Conservation (phyloP, 2,888 invertebrate genomes). For the Chrysotoxum bicinctum region DNA sequence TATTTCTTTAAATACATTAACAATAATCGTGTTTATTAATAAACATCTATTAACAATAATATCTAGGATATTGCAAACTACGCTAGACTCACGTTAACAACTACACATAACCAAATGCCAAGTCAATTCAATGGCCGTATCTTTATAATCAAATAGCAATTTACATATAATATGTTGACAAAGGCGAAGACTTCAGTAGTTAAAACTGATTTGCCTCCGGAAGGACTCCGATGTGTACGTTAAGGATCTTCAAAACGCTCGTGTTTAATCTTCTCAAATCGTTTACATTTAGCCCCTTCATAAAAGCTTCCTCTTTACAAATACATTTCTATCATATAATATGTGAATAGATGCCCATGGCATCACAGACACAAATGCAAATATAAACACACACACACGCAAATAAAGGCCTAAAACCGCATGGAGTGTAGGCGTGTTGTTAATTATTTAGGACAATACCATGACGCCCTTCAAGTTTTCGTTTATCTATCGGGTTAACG, state of each 20-base stretch:
- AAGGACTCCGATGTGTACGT: constrained; percentile 39
- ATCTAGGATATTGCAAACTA: background rate
- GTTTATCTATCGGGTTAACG: constrained; percentile 39
- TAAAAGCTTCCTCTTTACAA: constrained; percentile 16
- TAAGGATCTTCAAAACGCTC: constrained; percentile 37
- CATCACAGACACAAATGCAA: background rate
- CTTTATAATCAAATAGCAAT: constrained; percentile 40
- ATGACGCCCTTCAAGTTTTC: constrained; percentile 58
- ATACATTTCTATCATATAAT: background rate
- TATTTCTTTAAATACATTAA: too few species aligned
- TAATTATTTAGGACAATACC: constrained; percentile 67
- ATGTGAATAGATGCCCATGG: background rate
- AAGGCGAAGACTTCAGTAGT: background rate
- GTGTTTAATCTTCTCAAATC: constrained; percentile 60
- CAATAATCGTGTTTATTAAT: too few species aligned
- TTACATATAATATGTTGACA: constrained; percentile 59
- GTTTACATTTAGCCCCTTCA: constrained; percentile 48
- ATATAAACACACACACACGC: background rate
- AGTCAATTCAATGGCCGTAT: background rate
- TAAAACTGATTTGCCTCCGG: background rate
- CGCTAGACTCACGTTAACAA: background rate
- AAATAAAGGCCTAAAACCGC: background rate
- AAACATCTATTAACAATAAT: background rate
- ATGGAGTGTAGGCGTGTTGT: constrained; percentile 31
- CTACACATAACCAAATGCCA: background rate